Percentiles rank a stretch among this genome's conserved stretches.
Conservation (phyloP, 2,797 vertebrate genomes). For the Labeo calbasu region DNA sequence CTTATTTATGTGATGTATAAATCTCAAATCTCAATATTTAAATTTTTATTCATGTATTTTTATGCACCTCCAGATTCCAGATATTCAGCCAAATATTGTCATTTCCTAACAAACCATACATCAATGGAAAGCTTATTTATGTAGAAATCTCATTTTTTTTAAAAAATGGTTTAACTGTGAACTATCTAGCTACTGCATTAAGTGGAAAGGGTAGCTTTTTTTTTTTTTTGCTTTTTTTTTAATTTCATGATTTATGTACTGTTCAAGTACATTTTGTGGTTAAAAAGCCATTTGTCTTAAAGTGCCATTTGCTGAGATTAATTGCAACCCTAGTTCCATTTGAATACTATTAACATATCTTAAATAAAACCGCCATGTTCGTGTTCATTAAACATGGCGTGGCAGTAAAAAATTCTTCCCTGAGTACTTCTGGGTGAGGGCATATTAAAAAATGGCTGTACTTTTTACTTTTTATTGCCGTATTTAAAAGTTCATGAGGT, state of each 20-base stretch:
- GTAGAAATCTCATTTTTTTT: no score
- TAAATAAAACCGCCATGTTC: conserved; percentile 4
- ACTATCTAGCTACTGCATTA: not conserved
- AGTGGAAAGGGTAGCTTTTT: not conserved
- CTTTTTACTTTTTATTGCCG: not conserved
- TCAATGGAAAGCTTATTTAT: no score
- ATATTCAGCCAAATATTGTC: no score
- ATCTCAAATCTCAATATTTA: no score
- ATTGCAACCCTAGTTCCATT: not conserved
- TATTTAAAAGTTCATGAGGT: conserved; percentile 6
- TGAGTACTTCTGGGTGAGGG: not conserved
- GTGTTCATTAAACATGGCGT: conserved; percentile 5
- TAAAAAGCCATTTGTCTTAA: not conserved
- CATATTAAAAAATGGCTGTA: not conserved
- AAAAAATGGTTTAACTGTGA: not conserved
- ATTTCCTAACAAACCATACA: no score
- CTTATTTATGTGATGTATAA: no score
- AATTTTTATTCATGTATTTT: no score
- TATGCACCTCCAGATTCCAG: no score
- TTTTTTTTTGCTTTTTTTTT: not conserved
- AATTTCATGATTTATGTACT: not conserved
- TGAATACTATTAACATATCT: conserved; percentile 18
- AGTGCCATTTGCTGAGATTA: not conserved
- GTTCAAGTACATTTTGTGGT: not conserved
- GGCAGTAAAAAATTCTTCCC: not conserved